Evolutionary conservation across 2,888 invertebrate genomes (phyloP), one percentile per base, ranked within the genome.

Genomic region (Microctonus brassicae): DNA sequence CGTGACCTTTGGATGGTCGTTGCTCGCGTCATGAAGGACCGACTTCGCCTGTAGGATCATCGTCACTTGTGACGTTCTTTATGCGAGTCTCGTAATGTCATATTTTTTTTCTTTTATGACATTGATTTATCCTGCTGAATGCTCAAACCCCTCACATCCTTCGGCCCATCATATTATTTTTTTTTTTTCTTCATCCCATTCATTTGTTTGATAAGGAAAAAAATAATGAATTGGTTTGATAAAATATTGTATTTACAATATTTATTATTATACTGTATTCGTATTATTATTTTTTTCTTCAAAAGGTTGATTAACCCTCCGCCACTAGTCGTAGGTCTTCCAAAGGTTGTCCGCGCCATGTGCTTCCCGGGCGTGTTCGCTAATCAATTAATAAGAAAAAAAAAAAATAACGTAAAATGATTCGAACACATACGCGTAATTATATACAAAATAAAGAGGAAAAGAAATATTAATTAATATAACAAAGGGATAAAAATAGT

Each of bases 1-100:
- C 87, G 87, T 87, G 87, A 87, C 87, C 86, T 80, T 83, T 82
- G 84, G 79, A 78, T 73, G 69, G 60, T 29, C 69, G 69, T 67
- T 74, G 72, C 39, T 61, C 74, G 58, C 65, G 70, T 70, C 72
- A 68, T 67, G 47, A 74, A 71, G 57, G 52, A 42, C 62, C 72
- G 36, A 63, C 62, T 52, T 70, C 63, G 67, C 66, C 71, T 69
- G 61, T 66, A 63, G 64, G 68, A 63, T 72, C 70, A 63, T 72
- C 70, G 62, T 68, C 72, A 47, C 70, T 75, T 66, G 72, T 63
- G 63, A 57, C 62, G 47, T 67, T 72, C 61, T 72, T 63, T 24
- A 72, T 72, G 72, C 67, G 72, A 68, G 72, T 72, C 57, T 72
- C 75, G 69, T 75, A 76, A 75, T 76, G 70, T 68, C 60, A 67